Evolutionary conservation across 2,113 vertebrate species (phyloP).

Genomic region (Corapipo altera): DNA sequence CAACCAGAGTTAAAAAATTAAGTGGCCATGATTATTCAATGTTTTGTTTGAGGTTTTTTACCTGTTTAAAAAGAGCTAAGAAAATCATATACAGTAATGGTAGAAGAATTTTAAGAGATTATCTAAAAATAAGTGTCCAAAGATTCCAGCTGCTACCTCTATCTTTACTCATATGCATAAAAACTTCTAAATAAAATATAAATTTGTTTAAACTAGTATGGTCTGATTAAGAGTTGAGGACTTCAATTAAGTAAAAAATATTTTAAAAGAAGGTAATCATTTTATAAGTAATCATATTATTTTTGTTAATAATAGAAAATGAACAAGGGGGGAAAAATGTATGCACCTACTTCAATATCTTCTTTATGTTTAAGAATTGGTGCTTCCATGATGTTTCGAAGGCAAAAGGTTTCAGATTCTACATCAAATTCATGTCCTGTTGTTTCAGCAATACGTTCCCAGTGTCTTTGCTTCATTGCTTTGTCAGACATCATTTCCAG

Average conservation of each 20-base stretch:
- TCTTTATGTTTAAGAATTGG: constrained; percentile 78
- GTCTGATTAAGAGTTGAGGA: neutral
- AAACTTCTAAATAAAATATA: neutral
- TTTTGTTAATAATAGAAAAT: neutral
- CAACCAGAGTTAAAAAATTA: neutral
- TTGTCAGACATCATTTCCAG: constrained; percentile 80
- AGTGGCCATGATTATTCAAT: neutral
- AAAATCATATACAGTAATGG: neutral
- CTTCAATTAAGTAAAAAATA: neutral
- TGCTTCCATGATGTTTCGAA: constrained; percentile 79
- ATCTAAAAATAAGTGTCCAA: neutral
- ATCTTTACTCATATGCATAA: neutral
- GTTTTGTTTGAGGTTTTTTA: neutral
- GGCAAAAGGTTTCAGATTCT: constrained; percentile 76
- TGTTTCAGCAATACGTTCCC: constrained; percentile 76
- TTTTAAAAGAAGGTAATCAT: neutral
- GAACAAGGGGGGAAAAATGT: neutral
- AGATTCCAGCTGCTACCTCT: neutral
- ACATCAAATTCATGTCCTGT: constrained; percentile 75
- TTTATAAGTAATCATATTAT: neutral
- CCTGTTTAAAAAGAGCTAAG: neutral
- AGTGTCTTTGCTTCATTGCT: constrained; percentile 79
- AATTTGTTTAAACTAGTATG: neutral
- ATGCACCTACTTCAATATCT: constrained; percentile 73
- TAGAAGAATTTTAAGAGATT: neutral